These are phyloP conservation scores for Rapana venosa DNA, from an alignment of 2,888 invertebrate genomes.

Conservation along the genomic window DNA sequence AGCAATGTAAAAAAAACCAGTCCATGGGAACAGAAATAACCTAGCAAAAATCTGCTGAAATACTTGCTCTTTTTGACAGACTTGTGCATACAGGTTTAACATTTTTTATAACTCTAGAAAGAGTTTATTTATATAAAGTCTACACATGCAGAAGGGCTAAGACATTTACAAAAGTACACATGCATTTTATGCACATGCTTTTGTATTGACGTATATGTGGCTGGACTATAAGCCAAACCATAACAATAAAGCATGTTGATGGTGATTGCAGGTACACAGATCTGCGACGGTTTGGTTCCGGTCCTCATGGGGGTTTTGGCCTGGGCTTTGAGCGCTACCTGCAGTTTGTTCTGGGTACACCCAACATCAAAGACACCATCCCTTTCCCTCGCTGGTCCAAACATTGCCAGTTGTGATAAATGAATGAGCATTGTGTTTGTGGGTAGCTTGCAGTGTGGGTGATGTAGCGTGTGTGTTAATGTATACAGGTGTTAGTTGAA, in stretches of 20 bases:
- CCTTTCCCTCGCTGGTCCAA: conserved; percentile 88
- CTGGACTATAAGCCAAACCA: too few species aligned
- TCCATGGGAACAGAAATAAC: too few species aligned
- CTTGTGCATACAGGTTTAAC: too few species aligned
- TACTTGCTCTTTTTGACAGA: too few species aligned
- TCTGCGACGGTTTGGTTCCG: conserved; percentile 90
- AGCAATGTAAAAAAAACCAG: too few species aligned
- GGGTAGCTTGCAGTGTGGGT: background rate
- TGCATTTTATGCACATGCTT: too few species aligned
- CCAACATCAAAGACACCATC: conserved; percentile 94
- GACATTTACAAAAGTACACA: too few species aligned
- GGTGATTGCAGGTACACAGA: conserved; percentile 88
- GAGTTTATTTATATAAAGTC: too few species aligned
- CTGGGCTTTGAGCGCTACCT: conserved; percentile 95
- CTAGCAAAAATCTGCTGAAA: too few species aligned
- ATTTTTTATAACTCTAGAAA: too few species aligned
- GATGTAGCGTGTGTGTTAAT: background rate
- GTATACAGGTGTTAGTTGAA: background rate
- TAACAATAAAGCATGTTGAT: background rate
- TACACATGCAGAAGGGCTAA: too few species aligned
- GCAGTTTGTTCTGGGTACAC: conserved; percentile 88
- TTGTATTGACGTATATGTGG: too few species aligned
- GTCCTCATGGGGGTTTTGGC: conserved; percentile 96
- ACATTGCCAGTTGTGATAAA: conserved; percentile 59
- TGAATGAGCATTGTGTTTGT: background rate